phyloP scores from a whole-genome alignment of 1,140 invertebrate genomes.

The Gyrodactylus salaris region DNA sequence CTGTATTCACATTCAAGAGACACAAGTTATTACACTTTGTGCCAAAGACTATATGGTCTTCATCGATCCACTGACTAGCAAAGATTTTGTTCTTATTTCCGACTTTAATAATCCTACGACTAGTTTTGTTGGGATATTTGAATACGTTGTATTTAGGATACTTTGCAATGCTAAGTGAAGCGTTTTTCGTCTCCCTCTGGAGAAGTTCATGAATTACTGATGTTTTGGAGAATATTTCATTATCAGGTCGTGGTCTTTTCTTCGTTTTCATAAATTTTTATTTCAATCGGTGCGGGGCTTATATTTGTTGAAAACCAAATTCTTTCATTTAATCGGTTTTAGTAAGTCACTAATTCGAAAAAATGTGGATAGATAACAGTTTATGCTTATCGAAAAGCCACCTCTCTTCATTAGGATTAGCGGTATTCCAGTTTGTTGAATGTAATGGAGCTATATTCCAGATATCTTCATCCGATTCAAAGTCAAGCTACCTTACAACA shows the following conservation, averaged over 20 bases:
- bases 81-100: conserved; percentile 53
- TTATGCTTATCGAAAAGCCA: not conserved
- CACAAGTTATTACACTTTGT: conserved; percentile 60
- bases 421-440: not conserved
- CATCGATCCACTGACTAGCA: conserved; percentile 70
- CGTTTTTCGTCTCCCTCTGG: too few relatives aligned
- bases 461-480: not conserved
- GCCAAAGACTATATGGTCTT: conserved; percentile 64
- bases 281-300: not conserved
- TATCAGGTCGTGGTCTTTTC: not conserved
- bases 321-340: not conserved
- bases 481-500: not conserved
- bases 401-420: not conserved
- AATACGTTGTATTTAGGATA: not conserved
- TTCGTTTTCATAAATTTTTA: not conserved
- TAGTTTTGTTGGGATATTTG: not conserved
- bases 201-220: too few relatives aligned
- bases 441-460: not conserved
- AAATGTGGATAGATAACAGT: not conserved
- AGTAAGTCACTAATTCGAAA: not conserved
- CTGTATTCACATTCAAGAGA: conserved; percentile 1
- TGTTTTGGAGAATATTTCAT: too few relatives aligned
- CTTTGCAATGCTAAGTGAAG: too few relatives aligned
- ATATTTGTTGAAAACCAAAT: not conserved
- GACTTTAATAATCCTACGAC: conserved; percentile 9